Evolutionary conservation across 1,140 invertebrate species (phyloP).

Genomic region (Anadara kagoshimensis): DNA sequence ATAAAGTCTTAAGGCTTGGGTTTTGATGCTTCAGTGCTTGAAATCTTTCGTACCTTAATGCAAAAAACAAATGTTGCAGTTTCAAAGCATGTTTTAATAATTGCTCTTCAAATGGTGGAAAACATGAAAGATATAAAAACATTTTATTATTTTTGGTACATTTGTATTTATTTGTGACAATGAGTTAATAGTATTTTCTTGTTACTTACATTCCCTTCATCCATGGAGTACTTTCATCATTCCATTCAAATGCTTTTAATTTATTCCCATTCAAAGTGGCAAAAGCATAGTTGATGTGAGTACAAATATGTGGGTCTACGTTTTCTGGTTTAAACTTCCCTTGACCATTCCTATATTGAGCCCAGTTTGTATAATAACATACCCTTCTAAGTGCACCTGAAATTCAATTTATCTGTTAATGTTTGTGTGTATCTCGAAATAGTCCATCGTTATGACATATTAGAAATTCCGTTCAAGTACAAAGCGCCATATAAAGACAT

Average conservation of each 20-base stretch:
- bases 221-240: slow-evolving; percentile 58
- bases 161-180: no score
- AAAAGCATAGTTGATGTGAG: slow-evolving; percentile 87
- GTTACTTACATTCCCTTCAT: slow-evolving; percentile 34
- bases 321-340: slow-evolving; percentile 78
- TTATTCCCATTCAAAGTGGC: slow-evolving; percentile 78
- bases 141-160: no score
- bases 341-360: slow-evolving; percentile 56
- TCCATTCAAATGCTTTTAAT: slow-evolving; percentile 56
- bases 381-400: slow-evolving; percentile 24
- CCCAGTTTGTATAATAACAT: slow-evolving; percentile 70
- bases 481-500: no score
- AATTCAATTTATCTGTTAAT: no score
- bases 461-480: no score
- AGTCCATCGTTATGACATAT: no score
- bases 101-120: not conserved
- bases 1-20: slow-evolving; percentile 89
- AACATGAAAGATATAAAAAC: no score
- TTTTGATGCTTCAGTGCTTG: slow-evolving; percentile 90
- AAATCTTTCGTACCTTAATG: slow-evolving; percentile 39
- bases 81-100: no score
- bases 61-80: not conserved
- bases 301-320: slow-evolving; percentile 83
- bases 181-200: no score
- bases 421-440: no score